phyloP scores from a whole-genome alignment of 2,797 vertebrate species.

The Hipposideros larvatus region DNA sequence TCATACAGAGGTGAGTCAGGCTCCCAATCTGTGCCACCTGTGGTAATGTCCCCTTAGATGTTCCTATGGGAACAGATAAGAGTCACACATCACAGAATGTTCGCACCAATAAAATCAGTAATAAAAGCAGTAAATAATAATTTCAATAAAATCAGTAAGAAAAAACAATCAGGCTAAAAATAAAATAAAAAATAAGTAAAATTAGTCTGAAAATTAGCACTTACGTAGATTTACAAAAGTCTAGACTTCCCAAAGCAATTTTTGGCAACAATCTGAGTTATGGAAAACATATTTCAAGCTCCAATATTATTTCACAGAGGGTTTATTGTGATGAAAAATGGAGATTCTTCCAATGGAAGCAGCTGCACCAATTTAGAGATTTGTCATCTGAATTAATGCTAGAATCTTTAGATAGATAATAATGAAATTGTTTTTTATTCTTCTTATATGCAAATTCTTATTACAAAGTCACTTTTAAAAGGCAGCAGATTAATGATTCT shows the following conservation, averaged over 20 bases:
- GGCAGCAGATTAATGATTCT: neutral
- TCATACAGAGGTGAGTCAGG: accelerated
- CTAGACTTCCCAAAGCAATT: neutral
- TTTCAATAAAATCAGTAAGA: neutral
- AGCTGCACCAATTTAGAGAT: neutral
- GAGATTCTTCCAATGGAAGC: neutral
- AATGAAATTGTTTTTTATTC: neutral
- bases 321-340: slow-evolving; percentile 2
- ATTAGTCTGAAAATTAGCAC: neutral
- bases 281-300: neutral
- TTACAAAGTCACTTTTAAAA: slow-evolving; percentile 7
- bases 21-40: neutral
- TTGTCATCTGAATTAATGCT: slow-evolving; percentile 8
- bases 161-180: neutral
- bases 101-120: neutral
- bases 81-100: neutral
- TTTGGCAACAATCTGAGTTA: neutral
- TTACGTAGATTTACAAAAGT: neutral
- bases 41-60: neutral
- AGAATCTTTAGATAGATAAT: neutral
- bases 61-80: neutral
- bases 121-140: neutral
- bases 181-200: neutral
- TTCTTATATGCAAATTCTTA: neutral
- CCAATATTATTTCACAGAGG: slow-evolving; percentile 10